Base-by-base conservation (phyloP, 1,140 invertebrate genomes). In the Ctenoplectra terminalis region DNA sequence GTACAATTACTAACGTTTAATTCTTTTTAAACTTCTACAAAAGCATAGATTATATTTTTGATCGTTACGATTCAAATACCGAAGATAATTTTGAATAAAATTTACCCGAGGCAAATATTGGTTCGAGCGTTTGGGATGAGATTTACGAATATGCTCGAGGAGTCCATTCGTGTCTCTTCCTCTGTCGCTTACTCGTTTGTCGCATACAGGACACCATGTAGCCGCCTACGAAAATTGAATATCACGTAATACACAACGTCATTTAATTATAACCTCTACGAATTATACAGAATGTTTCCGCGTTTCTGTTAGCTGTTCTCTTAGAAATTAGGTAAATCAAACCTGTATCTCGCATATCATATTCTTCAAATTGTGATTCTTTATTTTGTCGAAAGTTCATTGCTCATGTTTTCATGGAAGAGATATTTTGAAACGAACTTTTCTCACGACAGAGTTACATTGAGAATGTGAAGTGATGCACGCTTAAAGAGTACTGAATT, bases 171-270 rank as follows among this genome's bases (percentile, higher is more conserved):
- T 87, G 40, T 86, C 78, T 76, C 37, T 81, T 73, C 76, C 81
- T 26, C 82, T 79, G 23, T 81, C 48, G 64, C 83, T 88, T 31
- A 89, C 78, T 66, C 80, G 70, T 73, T 87, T 86, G 54, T 89
- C 85, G 58, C 83, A 87, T 17, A 87, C 69, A 31, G 75, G 85
- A 54, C 83, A 88, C 87, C 87, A 87, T 8, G 78, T 88, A 40
- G 81, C 66, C 40, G 31, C 46, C 40, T 50, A 63, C n/a, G 73
- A 43, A 40, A 60, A 43, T 13, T n/a, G 20, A 50, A 48, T 37
- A 48, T 48, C 26, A 73, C 29, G 26, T 72, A 48, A 61, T 15
- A 1, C 17, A 46, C 20, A 6, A 40, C 20, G 26, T 69, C 9
- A 58, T 50, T 29, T 15, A 29, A 37, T 29, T 69, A 50, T 77